Evolutionary conservation across 2,113 vertebrate genomes (phyloP).

Genomic region (Aythya baeri): DNA sequence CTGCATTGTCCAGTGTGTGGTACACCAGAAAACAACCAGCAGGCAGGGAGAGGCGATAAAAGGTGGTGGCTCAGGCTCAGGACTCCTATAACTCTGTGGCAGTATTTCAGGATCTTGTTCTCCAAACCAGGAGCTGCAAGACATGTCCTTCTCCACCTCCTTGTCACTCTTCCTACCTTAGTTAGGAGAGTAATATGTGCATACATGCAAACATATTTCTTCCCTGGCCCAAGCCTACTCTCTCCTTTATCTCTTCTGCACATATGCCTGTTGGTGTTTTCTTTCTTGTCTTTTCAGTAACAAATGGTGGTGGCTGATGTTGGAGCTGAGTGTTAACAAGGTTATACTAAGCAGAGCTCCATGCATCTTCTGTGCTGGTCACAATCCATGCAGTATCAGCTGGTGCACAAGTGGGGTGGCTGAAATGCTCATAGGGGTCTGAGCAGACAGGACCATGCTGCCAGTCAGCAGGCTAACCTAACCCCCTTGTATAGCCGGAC

Average conservation of each 20-base stretch:
- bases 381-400: neutral
- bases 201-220: rapidly evolving
- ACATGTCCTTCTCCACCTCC: neutral
- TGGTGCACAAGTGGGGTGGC: neutral
- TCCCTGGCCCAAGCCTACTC: neutral
- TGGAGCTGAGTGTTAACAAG: neutral
- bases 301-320: neutral
- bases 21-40: neutral
- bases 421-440: neutral
- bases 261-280: neutral
- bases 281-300: neutral
- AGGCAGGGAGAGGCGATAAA: neutral
- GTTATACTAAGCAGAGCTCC: neutral
- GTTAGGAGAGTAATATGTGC: neutral
- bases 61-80: neutral
- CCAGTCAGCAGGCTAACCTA: rapidly evolving
- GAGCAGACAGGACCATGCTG: rapidly evolving
- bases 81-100: rapidly evolving
- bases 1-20: rapidly evolving
- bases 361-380: neutral
- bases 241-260: neutral
- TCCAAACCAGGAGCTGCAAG: neutral
- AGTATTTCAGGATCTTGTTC: neutral
- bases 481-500: neutral
- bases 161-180: neutral